These are phyloP conservation scores for Sialis lutaria DNA, from an alignment of 2,888 invertebrate species.

Conservation along the genomic window DNA sequence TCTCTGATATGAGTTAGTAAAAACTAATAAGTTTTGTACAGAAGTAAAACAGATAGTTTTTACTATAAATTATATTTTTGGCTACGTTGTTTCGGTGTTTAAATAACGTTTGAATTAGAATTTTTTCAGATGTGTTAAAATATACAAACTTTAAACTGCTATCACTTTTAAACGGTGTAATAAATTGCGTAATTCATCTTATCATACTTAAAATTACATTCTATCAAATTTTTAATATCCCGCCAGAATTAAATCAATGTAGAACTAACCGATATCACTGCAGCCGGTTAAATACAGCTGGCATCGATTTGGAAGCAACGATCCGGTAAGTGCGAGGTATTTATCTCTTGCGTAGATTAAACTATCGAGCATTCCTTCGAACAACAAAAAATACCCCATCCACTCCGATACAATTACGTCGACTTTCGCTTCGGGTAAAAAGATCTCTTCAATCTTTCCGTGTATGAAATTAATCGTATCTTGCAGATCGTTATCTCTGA, in stretches of 20 bases:
- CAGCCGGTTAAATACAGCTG: conserved; percentile 66
- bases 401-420: conserved; percentile 94
- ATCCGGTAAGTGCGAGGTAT: conserved; percentile 57
- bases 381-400: conserved; percentile 96
- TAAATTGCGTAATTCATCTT: too few relatives aligned
- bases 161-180: too few relatives aligned
- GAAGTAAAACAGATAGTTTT: too few relatives aligned
- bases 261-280: conserved; percentile 42
- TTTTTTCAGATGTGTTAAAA: too few relatives aligned
- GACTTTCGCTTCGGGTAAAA: conserved; percentile 55
- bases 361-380: conserved; percentile 93
- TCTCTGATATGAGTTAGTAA: too few relatives aligned
- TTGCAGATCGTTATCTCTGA: conserved; percentile 56
- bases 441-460: conserved; percentile 72
- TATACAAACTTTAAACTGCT: too few relatives aligned
- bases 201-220: too few relatives aligned
- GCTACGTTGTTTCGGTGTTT: too few relatives aligned
- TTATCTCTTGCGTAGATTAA: conserved; percentile 77
- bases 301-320: conserved; percentile 70
- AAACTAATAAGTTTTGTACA: too few relatives aligned
- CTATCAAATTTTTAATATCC: neutral
- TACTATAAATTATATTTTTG: too few relatives aligned
- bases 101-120: too few relatives aligned
- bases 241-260: neutral
- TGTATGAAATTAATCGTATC: conserved; percentile 61